Evolutionary conservation across 2,797 vertebrate species (phyloP), one percentile per base, ranked within the genome.

Genomic region (Gallinago solitaria): DNA sequence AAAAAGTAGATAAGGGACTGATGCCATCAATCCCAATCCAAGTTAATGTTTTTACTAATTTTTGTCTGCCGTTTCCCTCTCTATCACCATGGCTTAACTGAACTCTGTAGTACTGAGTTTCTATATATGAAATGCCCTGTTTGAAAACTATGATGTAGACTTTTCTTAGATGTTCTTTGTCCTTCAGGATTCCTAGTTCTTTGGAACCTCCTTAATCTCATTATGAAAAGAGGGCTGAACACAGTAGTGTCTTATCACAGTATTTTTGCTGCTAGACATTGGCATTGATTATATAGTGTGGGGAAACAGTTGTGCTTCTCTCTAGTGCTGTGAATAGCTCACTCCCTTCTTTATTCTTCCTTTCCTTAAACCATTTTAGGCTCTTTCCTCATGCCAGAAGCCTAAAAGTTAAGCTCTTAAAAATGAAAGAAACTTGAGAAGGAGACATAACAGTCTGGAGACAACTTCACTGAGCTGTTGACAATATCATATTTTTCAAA

Each of bases 361-460:
- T 91, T 78, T 81, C 47, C 89, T 91, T 81, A 88, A 94, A 81
- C 77, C 80, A 56, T 95, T 94, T 90, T 74, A 79, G 91, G 76
- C 76, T 86, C 63, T 43, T 77, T 67, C 70, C 65, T 91, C 82
- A 67, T 0, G 33, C 91, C 94, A 94, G 84, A 88, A 93, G 79
- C 79, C 85, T 77, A 32, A 57, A 95, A 95, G 89, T 95, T 95
- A 96, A 96, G 94, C 93, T 96, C 96, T 93, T 95, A 96, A 96
- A 95, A 96, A 94, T 95, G 94, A 96, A 93, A 23, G 95, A 95
- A 96, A 97, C 93, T 95, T 94, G 93, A 96, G 96, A 56, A 96
- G 95, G 92, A 97, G 95, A 97, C 95, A 96, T 96, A 95, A 96
- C 91, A 96, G 91, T 94, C 96, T 95, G 96, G 95, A 97, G 96